Evolutionary conservation across 2,888 invertebrate species (phyloP).

Genomic region (Acanthacorydalis orientalis): DNA sequence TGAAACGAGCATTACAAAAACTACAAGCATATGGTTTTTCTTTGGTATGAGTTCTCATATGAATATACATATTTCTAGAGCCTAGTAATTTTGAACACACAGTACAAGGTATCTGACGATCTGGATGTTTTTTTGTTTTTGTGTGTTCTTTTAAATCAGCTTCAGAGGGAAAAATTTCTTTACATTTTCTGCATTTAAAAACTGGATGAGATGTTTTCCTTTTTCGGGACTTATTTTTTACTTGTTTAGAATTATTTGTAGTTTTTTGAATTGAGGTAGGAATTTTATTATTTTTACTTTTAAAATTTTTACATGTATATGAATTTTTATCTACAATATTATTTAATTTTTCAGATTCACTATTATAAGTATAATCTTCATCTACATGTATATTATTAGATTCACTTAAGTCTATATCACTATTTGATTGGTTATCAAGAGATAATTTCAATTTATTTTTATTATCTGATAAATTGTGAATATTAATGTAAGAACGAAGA

Average conservation of each 20-base stretch:
- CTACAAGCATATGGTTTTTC: slow-evolving; percentile 5
- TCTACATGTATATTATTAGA: no score
- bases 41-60: slow-evolving; percentile 2
- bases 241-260: background rate
- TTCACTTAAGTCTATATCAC: no score
- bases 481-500: background rate
- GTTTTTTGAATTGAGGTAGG: background rate
- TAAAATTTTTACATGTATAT: no score
- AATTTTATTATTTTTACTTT: background rate
- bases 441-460: no score
- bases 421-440: no score
- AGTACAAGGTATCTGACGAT: background rate
- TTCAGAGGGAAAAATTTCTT: background rate
- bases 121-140: background rate
- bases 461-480: no score
- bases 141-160: background rate
- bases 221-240: background rate
- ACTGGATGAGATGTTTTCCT: background rate
- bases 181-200: background rate
- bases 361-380: no score
- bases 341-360: no score
- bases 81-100: background rate
- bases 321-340: no score
- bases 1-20: slow-evolving; percentile 6
- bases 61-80: background rate